These are phyloP conservation scores for Trichogramma evanescens DNA, from an alignment of 2,888 invertebrate genomes.

Conservation along the genomic window DNA sequence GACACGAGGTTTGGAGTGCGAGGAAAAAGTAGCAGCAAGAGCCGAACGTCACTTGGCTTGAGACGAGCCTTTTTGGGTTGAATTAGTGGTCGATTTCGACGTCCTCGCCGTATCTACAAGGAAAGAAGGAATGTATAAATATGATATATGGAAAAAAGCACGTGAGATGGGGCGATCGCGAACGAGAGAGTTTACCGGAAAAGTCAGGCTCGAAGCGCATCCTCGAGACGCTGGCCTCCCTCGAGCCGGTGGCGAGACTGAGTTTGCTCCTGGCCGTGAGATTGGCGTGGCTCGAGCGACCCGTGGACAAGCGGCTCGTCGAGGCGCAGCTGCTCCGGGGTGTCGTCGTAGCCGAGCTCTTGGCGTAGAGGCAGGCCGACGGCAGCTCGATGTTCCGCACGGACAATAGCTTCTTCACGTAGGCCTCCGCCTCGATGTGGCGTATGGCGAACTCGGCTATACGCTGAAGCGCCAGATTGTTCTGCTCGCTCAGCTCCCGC, in stretches of 20 bases:
- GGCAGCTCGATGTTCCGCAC: conserved; percentile 42
- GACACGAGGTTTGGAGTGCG: too few species aligned
- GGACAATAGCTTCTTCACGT: conserved; percentile 42
- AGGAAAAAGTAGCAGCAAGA: too few species aligned
- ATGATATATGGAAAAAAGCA: neutral
- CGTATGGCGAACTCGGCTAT: conserved; percentile 51
- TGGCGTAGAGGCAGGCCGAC: conserved; percentile 27
- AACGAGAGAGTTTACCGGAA: conserved; percentile 1
- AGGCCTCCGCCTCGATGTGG: conserved; percentile 45
- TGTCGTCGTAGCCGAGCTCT: conserved; percentile 27
- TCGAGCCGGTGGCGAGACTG: neutral
- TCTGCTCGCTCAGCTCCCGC: conserved; percentile 56
- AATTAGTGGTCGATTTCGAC: neutral
- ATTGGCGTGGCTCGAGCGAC: neutral
- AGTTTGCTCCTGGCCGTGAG: neutral
- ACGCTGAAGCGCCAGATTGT: conserved; percentile 52
- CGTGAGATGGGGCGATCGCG: too few species aligned
- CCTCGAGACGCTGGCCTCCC: neutral
- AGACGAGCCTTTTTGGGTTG: neutral
- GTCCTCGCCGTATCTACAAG: neutral
- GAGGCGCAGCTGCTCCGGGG: conserved; percentile 29
- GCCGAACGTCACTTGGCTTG: neutral
- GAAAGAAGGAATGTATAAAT: neutral
- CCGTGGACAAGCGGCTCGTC: conserved; percentile 15
- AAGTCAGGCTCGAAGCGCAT: conserved; percentile 6